Percentiles rank a stretch among this genome's conserved stretches.
Conservation (phyloP, 2,797 vertebrate genomes). For the Sardinella longiceps region DNA sequence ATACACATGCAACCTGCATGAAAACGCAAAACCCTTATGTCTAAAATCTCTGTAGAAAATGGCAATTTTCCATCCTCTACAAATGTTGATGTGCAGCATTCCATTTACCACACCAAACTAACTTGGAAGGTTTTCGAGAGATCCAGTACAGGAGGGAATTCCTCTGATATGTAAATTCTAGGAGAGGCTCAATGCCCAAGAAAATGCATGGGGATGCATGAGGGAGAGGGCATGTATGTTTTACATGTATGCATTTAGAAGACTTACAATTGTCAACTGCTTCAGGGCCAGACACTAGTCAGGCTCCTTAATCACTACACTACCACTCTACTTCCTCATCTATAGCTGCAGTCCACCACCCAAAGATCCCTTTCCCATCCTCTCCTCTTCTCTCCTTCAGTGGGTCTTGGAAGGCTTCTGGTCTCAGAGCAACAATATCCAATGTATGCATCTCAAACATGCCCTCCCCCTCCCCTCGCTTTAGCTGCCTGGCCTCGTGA, state of each 20-base stretch:
- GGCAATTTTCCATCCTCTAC: no score
- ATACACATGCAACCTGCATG: no score
- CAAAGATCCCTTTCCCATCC: background rate
- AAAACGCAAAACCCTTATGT: no score
- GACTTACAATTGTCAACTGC: no score
- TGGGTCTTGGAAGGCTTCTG: slow-evolving; percentile 56
- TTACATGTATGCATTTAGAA: no score
- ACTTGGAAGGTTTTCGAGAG: background rate
- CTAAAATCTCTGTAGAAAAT: no score
- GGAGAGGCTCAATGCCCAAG: slow-evolving; percentile 21
- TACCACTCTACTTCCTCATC: no score
- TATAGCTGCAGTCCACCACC: background rate
- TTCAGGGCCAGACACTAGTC: no score
- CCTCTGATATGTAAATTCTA: slow-evolving; percentile 40
- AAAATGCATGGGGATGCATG: background rate
- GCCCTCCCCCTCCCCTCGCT: background rate
- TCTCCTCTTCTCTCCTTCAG: slow-evolving; percentile 42
- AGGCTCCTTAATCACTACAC: no score
- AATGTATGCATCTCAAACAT: background rate
- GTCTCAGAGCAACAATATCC: slow-evolving; percentile 42
- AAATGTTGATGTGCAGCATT: no score
- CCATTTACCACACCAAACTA: no score
- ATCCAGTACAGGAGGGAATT: slow-evolving; percentile 49
- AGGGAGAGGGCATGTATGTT: background rate
- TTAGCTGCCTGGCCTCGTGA: background rate